Evolutionary conservation across 1,140 invertebrate genomes (phyloP).

Genomic region (Drosophila ogumai): DNA sequence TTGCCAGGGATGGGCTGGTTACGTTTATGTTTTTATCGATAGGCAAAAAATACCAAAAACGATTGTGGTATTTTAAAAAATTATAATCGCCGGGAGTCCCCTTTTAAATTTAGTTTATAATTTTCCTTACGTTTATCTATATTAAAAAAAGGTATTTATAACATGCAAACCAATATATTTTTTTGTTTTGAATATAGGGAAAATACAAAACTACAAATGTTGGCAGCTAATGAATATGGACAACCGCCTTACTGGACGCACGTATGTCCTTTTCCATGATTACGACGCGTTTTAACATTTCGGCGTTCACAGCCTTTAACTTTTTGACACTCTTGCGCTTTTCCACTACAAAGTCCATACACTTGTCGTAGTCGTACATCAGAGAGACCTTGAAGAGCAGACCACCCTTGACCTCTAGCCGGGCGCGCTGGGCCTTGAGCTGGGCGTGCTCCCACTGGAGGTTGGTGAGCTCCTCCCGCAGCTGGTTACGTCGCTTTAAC

Average conservation of each 20-base stretch:
- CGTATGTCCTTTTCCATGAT: neutral
- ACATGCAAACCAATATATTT: constrained; percentile 10
- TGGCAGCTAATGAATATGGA: neutral
- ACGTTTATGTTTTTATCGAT: neutral
- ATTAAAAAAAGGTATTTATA: neutral
- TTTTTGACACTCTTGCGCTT: neutral
- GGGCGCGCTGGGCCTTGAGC: constrained; percentile 13
- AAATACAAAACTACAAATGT: constrained; percentile 33
- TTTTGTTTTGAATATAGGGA: constrained; percentile 3
- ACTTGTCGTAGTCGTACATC: constrained; percentile 43
- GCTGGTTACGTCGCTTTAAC: constrained; percentile 1
- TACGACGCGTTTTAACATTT: neutral
- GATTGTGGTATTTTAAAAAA: neutral
- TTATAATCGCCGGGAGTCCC: neutral
- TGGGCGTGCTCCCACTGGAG: constrained; percentile 18
- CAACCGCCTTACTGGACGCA: neutral
- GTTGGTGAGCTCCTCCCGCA: constrained; percentile 21
- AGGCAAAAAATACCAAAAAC: constrained; percentile 12
- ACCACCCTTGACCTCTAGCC: constrained; percentile 23
- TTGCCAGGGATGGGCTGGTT: constrained; percentile 24
- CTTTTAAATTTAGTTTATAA: neutral
- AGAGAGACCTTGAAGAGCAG: constrained; percentile 25
- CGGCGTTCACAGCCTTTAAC: constrained; percentile 2
- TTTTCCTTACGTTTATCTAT: neutral
- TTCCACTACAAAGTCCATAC: constrained; percentile 7